phyloP scores from a whole-genome alignment of 2,113 vertebrate species.

The Microcebus jonahi region DNA sequence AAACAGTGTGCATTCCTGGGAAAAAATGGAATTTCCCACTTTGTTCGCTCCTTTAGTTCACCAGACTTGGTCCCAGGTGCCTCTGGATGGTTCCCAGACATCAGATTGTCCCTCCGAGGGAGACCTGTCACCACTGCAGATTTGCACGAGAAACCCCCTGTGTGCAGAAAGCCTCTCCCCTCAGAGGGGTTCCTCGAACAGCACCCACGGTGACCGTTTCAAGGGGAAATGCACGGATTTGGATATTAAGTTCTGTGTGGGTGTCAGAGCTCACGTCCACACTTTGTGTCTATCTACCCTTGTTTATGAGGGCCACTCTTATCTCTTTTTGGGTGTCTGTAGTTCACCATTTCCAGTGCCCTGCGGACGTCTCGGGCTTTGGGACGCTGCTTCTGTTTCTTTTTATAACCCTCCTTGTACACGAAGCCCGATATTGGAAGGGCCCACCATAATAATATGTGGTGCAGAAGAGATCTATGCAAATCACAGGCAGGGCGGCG shows the following conservation, averaged over 20 bases:
- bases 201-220: neutral
- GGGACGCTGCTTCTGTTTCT: neutral
- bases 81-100: neutral
- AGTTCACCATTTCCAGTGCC: neutral
- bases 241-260: neutral
- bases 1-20: neutral
- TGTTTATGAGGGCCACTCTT: neutral
- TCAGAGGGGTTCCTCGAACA: rapidly evolving
- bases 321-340: neutral
- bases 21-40: neutral
- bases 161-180: rapidly evolving
- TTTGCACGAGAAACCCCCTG: neutral
- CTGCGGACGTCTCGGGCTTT: neutral
- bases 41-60: neutral
- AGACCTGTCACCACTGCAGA: neutral
- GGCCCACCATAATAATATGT: rapidly evolving
- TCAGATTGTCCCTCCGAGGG: neutral
- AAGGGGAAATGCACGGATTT: neutral
- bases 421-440: neutral
- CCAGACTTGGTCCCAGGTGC: neutral
- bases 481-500: neutral
- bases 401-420: neutral
- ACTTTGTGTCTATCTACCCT: neutral
- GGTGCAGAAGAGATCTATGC: neutral
- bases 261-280: neutral